These are phyloP conservation scores for Polypterus bichir DNA, from an alignment of 2,113 vertebrate species.

Conservation along the genomic window DNA sequence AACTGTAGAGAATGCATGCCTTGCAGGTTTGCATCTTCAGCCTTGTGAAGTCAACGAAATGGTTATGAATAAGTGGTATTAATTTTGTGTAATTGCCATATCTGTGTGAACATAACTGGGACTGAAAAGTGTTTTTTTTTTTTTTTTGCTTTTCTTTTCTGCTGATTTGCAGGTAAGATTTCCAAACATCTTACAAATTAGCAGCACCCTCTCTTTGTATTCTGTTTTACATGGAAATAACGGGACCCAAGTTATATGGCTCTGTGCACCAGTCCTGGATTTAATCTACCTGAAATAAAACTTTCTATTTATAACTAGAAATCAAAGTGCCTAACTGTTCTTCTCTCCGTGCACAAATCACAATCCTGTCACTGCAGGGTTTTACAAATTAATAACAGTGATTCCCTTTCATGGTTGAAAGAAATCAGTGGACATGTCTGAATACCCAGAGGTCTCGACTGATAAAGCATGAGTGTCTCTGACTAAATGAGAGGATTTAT, in stretches of 20 bases:
- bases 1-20: too few species aligned
- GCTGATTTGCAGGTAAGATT: too few species aligned
- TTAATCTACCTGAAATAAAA: slow-evolving; percentile 4
- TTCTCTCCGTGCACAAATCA: neutral
- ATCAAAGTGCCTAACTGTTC: neutral
- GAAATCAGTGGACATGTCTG: neutral
- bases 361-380: neutral
- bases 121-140: too few species aligned
- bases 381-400: neutral
- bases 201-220: neutral
- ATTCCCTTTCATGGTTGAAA: neutral
- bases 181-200: too few species aligned
- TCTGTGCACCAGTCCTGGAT: neutral
- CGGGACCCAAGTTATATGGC: neutral
- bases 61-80: too few species aligned
- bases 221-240: slow-evolving; percentile 1
- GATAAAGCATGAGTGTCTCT: neutral
- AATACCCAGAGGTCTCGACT: neutral
- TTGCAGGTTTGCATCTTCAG: too few species aligned
- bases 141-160: too few species aligned
- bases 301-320: neutral
- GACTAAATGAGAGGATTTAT: neutral
- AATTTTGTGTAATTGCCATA: too few species aligned
- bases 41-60: too few species aligned
- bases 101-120: too few species aligned